Percentiles rank a stretch among this genome's conserved stretches.
phyloP scores from a whole-genome alignment of 2,888 invertebrate species.

The Microctonus brassicae region DNA sequence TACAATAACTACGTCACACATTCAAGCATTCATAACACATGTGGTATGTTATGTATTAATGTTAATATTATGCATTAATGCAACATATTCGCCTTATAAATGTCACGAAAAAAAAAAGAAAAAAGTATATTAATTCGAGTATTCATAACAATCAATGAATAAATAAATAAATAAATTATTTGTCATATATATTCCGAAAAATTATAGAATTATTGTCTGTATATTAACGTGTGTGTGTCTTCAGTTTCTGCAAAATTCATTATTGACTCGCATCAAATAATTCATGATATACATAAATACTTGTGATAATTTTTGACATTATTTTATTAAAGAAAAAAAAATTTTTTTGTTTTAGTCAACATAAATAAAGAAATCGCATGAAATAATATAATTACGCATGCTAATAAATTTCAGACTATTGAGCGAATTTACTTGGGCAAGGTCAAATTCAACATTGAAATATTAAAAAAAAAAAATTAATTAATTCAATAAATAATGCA shows the following conservation, averaged over 20 bases:
- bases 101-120: background rate
- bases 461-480: slow-evolving; percentile 4
- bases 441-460: slow-evolving; percentile 20
- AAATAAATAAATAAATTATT: too few species aligned
- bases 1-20: background rate
- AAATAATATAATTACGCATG: slow-evolving; percentile 19
- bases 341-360: background rate
- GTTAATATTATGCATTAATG: background rate
- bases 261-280: background rate
- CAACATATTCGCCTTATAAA: background rate
- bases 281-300: background rate
- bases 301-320: background rate
- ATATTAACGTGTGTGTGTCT: background rate
- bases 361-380: slow-evolving; percentile 9
- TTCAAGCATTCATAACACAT: background rate
- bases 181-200: background rate
- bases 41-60: background rate
- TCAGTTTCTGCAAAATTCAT: background rate
- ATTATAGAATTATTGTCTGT: background rate
- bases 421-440: background rate
- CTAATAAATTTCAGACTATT: background rate
- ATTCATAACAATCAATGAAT: too few species aligned
- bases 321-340: background rate
- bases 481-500: slow-evolving; percentile 18
- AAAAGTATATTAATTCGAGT: too few species aligned